Conservation (phyloP, 2,888 invertebrate genomes). For the Ptycholaimellus sp. region DNA sequence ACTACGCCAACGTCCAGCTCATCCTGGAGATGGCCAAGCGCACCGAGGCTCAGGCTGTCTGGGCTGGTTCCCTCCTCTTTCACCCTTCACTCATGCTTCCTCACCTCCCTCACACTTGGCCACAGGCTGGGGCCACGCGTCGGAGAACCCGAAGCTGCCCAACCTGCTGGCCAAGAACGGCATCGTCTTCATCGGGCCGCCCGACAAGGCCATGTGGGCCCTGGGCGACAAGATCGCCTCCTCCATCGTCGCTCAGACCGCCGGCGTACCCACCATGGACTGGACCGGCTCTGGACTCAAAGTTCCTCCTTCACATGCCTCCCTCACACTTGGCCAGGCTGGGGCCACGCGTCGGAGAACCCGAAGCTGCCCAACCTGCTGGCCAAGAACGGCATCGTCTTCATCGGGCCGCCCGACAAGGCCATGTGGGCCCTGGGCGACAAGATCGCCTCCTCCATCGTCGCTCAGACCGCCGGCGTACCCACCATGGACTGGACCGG, state of each 20-base stretch:
- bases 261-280: slow-evolving; percentile 74
- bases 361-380: slow-evolving; percentile 83
- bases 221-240: slow-evolving; percentile 93
- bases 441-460: slow-evolving; percentile 89
- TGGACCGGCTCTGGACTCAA: slow-evolving; percentile 55
- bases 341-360: slow-evolving; percentile 96
- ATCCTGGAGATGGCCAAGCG: slow-evolving; percentile 84
- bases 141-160: slow-evolving; percentile 90
- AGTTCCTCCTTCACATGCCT: slow-evolving; percentile 3
- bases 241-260: slow-evolving; percentile 64
- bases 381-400: slow-evolving; percentile 62
- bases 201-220: slow-evolving; percentile 78
- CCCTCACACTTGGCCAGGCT: slow-evolving; percentile 36
- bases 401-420: slow-evolving; percentile 60
- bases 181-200: slow-evolving; percentile 74
- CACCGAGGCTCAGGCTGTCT: slow-evolving; percentile 47
- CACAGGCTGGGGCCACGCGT: slow-evolving; percentile 97
- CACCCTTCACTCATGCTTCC: too few species aligned
- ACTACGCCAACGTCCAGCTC: slow-evolving; percentile 93
- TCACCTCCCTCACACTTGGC: too few species aligned
- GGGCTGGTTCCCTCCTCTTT: background rate
- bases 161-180: slow-evolving; percentile 67
- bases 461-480: slow-evolving; percentile 61
- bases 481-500: slow-evolving; percentile 90
- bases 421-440: slow-evolving; percentile 98